Evolutionary conservation across 2,113 vertebrate genomes (phyloP).

Genomic region (Scomber colias): DNA sequence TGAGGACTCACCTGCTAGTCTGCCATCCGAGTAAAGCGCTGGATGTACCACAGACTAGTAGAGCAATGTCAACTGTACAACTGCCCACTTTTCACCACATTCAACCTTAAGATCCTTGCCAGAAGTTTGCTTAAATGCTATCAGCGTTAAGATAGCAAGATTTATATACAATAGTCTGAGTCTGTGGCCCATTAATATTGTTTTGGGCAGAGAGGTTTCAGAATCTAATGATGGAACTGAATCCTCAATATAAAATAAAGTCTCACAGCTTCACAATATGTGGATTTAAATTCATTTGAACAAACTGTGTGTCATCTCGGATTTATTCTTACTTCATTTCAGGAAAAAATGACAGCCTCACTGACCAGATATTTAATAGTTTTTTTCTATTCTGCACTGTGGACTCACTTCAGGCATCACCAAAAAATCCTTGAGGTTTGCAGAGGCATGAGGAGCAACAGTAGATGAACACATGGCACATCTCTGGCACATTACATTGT

Average conservation of each 20-base stretch:
- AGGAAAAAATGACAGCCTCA: no score
- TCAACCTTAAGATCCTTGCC: background rate
- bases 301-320: no score
- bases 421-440: no score
- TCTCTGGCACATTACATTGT: background rate
- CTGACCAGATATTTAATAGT: no score
- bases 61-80: background rate
- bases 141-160: slow-evolving; percentile 19
- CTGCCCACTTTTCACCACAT: slow-evolving; percentile 3
- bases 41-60: background rate
- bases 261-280: no score
- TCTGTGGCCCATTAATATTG: no score
- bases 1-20: background rate
- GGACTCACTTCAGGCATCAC: no score
- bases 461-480: background rate
- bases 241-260: no score
- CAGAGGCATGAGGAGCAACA: no score
- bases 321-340: no score
- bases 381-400: no score
- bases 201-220: background rate
- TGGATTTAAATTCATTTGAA: no score
- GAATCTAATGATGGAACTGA: background rate
- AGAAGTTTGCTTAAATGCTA: slow-evolving; percentile 15
- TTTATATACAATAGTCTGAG: background rate
- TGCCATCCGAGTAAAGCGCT: background rate